Evolutionary conservation across 64 coral and sea anemone genomes (phyloP).

Genomic region (Acropora yongei): DNA sequence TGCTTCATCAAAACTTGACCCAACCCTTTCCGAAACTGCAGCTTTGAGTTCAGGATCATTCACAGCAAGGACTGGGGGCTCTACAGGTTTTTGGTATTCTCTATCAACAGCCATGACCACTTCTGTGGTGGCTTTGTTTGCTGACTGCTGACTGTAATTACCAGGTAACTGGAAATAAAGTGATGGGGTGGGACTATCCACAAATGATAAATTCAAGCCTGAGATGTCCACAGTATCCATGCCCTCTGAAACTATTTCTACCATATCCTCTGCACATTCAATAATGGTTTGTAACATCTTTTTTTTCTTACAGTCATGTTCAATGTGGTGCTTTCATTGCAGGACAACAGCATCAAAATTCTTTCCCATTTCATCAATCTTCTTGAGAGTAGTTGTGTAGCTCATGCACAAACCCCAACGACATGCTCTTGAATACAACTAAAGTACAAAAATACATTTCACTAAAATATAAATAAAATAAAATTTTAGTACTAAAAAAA

Average conservation of each 20-base stretch:
- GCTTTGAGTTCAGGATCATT: constrained; percentile 32
- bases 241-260: constrained; percentile 31
- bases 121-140: constrained; percentile 1
- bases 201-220: constrained; percentile 21
- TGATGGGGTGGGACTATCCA: constrained; percentile 24
- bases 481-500: neutral
- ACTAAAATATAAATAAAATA: neutral
- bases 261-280: constrained; percentile 46
- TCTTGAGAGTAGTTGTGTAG: constrained; percentile 40
- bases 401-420: constrained; percentile 41
- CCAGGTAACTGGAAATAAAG: neutral
- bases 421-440: constrained; percentile 38
- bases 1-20: constrained; percentile 33
- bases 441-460: neutral
- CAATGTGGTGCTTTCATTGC: constrained; percentile 51
- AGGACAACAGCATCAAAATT: constrained; percentile 41
- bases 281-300: constrained; percentile 40
- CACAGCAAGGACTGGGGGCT: constrained; percentile 10
- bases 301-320: neutral
- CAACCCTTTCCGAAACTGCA: constrained; percentile 1
- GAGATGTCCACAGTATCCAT: constrained; percentile 53
- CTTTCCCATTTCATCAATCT: constrained; percentile 62
- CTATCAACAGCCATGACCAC: neutral
- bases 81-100: constrained; percentile 37
- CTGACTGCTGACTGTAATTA: neutral